phyloP scores from a whole-genome alignment of 2,113 vertebrate genomes.

The Electrona antarctica region DNA sequence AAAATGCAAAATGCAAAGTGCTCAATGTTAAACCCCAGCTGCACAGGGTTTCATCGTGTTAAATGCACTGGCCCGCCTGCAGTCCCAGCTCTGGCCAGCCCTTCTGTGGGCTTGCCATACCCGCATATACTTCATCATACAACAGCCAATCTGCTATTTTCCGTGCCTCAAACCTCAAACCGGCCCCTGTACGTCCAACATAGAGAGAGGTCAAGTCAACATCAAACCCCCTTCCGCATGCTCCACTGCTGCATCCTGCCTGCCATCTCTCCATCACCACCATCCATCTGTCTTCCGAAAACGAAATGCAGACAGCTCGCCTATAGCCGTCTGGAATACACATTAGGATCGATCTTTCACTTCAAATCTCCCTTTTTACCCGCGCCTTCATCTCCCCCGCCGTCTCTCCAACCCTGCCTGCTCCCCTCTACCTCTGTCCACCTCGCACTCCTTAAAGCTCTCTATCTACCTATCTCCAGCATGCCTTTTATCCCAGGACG shows the following conservation, averaged over 20 bases:
- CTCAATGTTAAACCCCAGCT: too few species aligned
- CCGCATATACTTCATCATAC: too few species aligned
- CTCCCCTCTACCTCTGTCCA: conserved; percentile 29
- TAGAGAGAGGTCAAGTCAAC: too few species aligned
- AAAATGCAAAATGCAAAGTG: too few species aligned
- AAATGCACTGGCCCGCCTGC: too few species aligned
- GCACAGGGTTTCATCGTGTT: too few species aligned
- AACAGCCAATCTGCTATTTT: too few species aligned
- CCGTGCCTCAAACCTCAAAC: too few species aligned
- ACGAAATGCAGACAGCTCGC: conserved; percentile 50
- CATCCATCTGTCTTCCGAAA: conserved; percentile 40
- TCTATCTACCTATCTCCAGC: conserved; percentile 43
- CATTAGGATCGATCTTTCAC: conserved; percentile 65
- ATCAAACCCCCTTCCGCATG: neutral
- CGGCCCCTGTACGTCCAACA: too few species aligned
- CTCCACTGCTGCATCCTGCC: neutral
- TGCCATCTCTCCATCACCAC: conserved; percentile 30
- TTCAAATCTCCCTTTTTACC: conserved; percentile 53
- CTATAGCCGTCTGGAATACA: conserved; percentile 47
- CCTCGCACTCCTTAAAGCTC: conserved; percentile 42
- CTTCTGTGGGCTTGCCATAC: too few species aligned
- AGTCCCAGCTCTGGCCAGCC: too few species aligned
- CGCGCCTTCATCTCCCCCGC: neutral
- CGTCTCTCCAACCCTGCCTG: conserved; percentile 8
- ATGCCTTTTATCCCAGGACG: conserved; percentile 22